Evolutionary conservation across 2,797 vertebrate species (phyloP).

Genomic region (Cossypha polioptera): DNA sequence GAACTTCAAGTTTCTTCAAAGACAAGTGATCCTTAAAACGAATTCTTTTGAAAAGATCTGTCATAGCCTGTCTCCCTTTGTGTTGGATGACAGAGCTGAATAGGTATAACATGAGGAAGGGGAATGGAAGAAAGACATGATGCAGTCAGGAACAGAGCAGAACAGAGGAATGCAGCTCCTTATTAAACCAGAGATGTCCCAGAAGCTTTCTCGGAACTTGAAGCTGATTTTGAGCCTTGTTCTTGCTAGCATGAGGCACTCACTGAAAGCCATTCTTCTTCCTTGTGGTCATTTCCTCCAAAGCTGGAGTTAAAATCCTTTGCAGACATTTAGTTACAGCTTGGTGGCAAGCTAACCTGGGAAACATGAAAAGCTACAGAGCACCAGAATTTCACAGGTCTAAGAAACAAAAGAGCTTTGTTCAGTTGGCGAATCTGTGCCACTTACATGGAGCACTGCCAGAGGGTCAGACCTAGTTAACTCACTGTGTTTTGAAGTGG

Average conservation of each 20-base stretch:
- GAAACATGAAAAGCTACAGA: slow-evolving; percentile 2
- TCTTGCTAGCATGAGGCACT: not conserved
- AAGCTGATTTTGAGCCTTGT: not conserved
- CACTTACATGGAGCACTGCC: not conserved
- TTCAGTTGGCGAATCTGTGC: not conserved
- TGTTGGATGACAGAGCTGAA: not conserved
- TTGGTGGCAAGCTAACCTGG: slow-evolving; percentile 37
- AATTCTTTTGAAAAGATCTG: not conserved
- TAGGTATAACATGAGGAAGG: rapidly evolving
- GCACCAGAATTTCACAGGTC: not conserved
- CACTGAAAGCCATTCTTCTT: not conserved
- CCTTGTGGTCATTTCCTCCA: not conserved
- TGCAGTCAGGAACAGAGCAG: not conserved
- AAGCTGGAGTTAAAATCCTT: not conserved
- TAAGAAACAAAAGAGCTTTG: slow-evolving; percentile 52
- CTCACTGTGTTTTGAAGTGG: not conserved
- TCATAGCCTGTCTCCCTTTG: not conserved
- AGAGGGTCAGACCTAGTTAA: not conserved
- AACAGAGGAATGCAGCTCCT: not conserved
- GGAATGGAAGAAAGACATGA: not conserved
- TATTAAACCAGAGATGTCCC: not conserved
- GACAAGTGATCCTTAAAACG: not conserved
- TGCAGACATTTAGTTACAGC: not conserved
- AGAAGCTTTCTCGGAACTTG: not conserved
- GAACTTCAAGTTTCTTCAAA: not conserved